Evolutionary conservation across 2,113 vertebrate genomes (phyloP), one percentile per base, ranked within the genome.

Genomic region (Anoplopoma fimbria): DNA sequence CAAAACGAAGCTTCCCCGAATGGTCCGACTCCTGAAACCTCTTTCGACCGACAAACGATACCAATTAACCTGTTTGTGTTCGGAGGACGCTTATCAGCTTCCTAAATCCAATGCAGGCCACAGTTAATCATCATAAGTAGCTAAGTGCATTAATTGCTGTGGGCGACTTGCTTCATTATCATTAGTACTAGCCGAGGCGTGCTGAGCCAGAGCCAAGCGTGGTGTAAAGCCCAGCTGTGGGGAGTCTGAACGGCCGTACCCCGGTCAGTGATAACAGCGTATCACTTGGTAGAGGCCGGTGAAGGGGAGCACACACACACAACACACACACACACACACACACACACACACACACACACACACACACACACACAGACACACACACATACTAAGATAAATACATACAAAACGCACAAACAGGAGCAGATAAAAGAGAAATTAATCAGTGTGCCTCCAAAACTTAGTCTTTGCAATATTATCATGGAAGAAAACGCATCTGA

Each of bases 101-200:
- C 74, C 77, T 25, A 60, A 83, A 92, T 92, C 90, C 85, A 80
- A 84, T 57, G 55, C 79, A 80, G 75, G 78, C 81, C 62, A 68
- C 77, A 65, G 85, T 86, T 93, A 53, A 91, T 90, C 91, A 81
- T 87, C 85, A 86, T 91, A 87, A 90, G 77, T 2, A 62, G 75
- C 64, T 82, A 82, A 89, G 81, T 80, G 79, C 87, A 88, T 90
- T 91, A 87, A 91, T 88, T 87, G 88, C 83, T 68, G 89, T 61
- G 77, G 85, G 84, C 40, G 51, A 88, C 84, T 77, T 57, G 55
- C 80, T 90, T 83, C 75, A 70, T 87, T 89, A 90, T 87, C 83
- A 70, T 88, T 87, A 81, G 75, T 15, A 38, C 49, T 69, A 72
- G 73, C 61, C 42, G 31, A 73, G 86, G 38, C 27, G 14, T 9